Base-by-base conservation (phyloP, 2,797 vertebrate genomes). In the Myiotriccus ornatus region DNA sequence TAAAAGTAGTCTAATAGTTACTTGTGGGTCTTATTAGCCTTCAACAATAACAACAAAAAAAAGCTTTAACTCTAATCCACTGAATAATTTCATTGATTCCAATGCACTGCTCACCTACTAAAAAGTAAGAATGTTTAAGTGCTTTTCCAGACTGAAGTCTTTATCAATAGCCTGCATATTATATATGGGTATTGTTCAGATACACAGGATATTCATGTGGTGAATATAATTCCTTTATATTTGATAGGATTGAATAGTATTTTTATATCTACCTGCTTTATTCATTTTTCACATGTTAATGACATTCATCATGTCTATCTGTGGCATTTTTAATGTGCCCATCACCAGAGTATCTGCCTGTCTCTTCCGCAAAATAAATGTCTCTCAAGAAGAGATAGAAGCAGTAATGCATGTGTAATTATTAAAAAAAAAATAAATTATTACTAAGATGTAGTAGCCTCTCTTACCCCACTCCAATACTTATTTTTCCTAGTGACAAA, bases 401-500 rank as follows among this genome's bases (percentile, higher is more conserved):
- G 94, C 27, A 55, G 84, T 93, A 97, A 96, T 97, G 84, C 68
- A 83, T 93, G 89, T 93, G 95, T 96, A 96, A 97, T 97, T 97
- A 97, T 44, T 34, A 15, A 2, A 30, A 34, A 96, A 84, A 86
- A 95, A 95, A 87, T 15, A 41, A 53, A 75, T 56, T 89, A 83
- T 87, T 89, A 77, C 56, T 94, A 95, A 95, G 94, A 95, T 20
- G 76, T 34, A 89, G 88, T 94, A 95, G 56, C 84, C 49, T 97
- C 86, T 93, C 91, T 96, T 97, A 87, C 53, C n/a, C 73, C 50
- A 35, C 27, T 47, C 64, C 78, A 89, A 28, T 97, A 86, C 96
- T 91, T 97, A 97, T 97, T 97, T 97, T 94, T 97, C 85, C 93
- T 91, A 76, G 95, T 94, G 96, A 97, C 96, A 97, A 97, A 97